Evolutionary conservation across 2,797 vertebrate species (phyloP).

Genomic region (Cygnus olor): DNA sequence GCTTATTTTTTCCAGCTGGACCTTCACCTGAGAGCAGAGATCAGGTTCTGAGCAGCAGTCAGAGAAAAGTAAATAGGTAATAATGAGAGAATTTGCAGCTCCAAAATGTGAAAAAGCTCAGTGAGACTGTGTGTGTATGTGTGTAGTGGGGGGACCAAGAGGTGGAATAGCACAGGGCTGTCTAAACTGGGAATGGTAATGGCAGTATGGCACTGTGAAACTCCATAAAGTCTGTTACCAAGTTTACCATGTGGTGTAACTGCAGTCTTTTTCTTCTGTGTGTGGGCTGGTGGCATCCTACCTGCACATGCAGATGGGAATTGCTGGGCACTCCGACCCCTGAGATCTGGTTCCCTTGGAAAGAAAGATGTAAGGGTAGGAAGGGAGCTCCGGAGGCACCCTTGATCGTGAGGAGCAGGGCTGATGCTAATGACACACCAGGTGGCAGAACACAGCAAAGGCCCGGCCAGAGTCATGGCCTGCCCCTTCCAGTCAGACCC

Average conservation of each 20-base stretch:
- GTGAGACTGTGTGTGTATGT: neutral
- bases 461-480: neutral
- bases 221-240: neutral
- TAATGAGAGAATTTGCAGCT: slow-evolving; percentile 56
- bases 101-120: neutral
- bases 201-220: neutral
- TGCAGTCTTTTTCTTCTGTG: neutral
- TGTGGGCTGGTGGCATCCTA: neutral
- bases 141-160: neutral
- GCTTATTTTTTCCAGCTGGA: slow-evolving; percentile 79
- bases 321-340: rapidly evolving
- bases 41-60: slow-evolving; percentile 52
- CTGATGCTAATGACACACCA: rapidly evolving
- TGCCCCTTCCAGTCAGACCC: neutral
- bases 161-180: neutral
- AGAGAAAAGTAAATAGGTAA: slow-evolving; percentile 62
- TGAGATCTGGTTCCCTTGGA: neutral
- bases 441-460: neutral
- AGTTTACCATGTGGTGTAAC: neutral
- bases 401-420: neutral
- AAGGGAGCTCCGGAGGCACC: neutral
- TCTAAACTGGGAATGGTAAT: neutral
- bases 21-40: slow-evolving; percentile 58
- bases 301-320: rapidly evolving
- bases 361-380: neutral